These are phyloP conservation scores for Calliphora vicina DNA, from an alignment of 1,140 invertebrate species.

Conservation along the genomic window DNA sequence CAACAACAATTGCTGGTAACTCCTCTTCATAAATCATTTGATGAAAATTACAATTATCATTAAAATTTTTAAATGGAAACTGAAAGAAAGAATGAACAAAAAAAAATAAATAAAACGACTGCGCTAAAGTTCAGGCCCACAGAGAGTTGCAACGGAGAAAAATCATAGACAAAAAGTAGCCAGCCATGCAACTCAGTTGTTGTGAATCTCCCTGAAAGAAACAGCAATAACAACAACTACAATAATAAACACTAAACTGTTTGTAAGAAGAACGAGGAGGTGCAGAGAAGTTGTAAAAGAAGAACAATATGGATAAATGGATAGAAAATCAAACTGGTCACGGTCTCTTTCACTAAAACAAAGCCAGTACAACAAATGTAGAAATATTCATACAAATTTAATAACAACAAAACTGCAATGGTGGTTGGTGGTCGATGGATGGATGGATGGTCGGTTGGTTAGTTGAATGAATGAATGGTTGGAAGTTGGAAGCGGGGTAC, in stretches of 20 bases:
- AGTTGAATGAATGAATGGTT: not conserved
- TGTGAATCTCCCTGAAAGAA: not conserved
- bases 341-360: slow-evolving; percentile 29
- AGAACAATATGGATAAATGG: not conserved
- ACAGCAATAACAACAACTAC: not conserved
- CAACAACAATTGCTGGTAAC: not conserved
- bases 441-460: not conserved
- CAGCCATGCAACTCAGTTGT: not conserved
- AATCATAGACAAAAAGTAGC: slow-evolving; percentile 28
- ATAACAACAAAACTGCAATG: not conserved
- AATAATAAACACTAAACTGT: not conserved
- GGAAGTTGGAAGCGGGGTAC: not conserved
- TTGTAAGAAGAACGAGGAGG: not conserved
- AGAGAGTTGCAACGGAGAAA: not conserved
- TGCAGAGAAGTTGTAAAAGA: not conserved
- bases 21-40: not conserved
- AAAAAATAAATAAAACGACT: not conserved
- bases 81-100: not conserved
- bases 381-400: not conserved
- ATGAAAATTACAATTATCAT: slow-evolving; percentile 23
- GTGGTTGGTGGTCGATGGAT: too few relatives aligned
- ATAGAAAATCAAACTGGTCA: slow-evolving; percentile 20
- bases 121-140: slow-evolving; percentile 25
- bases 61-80: slow-evolving; percentile 3
- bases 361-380: not conserved